Evolutionary conservation across 2,797 vertebrate genomes (phyloP).

Genomic region (Tenualosa ilisha): DNA sequence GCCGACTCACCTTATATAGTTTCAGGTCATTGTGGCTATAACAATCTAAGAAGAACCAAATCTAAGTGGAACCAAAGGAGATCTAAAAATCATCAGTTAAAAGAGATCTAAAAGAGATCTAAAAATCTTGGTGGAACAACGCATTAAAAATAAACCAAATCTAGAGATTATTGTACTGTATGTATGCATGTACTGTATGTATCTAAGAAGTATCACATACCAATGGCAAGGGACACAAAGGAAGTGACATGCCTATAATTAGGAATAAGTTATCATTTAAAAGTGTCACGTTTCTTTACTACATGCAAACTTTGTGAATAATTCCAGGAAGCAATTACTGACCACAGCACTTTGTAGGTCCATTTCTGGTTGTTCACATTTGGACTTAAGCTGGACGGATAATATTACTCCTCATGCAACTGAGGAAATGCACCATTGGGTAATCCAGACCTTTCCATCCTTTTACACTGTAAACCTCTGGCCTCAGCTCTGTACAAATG

Average conservation of each 20-base stretch:
- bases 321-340: neutral
- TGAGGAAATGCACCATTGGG: neutral
- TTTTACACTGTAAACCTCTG: neutral
- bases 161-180: neutral
- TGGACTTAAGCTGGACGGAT: neutral
- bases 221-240: neutral
- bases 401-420: neutral
- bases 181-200: too few relatives aligned
- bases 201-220: neutral
- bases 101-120: too few relatives aligned
- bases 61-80: neutral
- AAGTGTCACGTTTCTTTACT: constrained; percentile 13
- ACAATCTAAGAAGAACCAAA: neutral
- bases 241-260: neutral
- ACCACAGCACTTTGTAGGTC: neutral
- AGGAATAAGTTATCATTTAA: neutral
- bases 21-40: neutral
- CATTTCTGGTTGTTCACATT: neutral
- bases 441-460: neutral
- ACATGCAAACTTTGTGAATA: constrained; percentile 2
- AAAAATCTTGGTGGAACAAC: neutral
- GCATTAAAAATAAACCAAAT: neutral
- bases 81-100: neutral
- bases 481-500: neutral
- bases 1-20: neutral